A percentile compares a stretch with the other conserved stretches of the same genome.
Conservation (phyloP, 2,113 vertebrate genomes). For the Pagrus major region DNA sequence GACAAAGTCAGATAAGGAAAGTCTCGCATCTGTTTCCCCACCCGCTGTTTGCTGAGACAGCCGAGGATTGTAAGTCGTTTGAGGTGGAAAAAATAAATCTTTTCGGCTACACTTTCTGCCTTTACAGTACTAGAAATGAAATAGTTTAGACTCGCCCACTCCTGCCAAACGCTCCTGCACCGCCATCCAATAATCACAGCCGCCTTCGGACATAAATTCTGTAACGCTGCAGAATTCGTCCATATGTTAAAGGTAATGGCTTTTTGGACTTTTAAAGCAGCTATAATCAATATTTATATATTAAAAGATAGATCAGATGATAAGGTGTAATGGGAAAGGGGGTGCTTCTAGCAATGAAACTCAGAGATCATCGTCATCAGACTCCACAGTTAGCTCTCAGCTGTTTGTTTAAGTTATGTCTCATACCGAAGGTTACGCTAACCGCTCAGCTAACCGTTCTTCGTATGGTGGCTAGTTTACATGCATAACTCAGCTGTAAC, state of each 20-base stretch:
- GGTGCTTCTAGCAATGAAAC: neutral
- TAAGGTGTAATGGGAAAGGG: neutral
- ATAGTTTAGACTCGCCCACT: constrained; percentile 12
- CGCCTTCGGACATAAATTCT: neutral
- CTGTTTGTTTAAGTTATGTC: too few species aligned
- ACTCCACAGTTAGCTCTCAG: too few species aligned
- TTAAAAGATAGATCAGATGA: neutral
- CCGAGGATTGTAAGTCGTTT: constrained; percentile 1
- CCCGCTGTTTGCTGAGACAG: constrained; percentile 46
- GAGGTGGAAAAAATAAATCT: constrained; percentile 50
- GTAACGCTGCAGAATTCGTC: neutral
- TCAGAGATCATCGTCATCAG: too few species aligned
- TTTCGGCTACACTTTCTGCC: constrained; percentile 1
- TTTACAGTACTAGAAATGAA: neutral
- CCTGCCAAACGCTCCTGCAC: neutral
- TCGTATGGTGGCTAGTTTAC: too few species aligned
- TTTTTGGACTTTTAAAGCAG: neutral
- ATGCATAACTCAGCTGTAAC: too few species aligned
- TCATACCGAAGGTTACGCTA: too few species aligned
- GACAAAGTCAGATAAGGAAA: constrained; percentile 37
- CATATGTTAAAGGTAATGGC: neutral
- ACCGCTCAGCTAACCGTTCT: too few species aligned
- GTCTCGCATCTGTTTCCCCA: constrained; percentile 45
- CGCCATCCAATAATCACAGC: neutral
- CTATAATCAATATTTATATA: neutral